These are phyloP conservation scores for Galleria mellonella DNA, from an alignment of 1,140 invertebrate genomes.

Conservation along the genomic window DNA sequence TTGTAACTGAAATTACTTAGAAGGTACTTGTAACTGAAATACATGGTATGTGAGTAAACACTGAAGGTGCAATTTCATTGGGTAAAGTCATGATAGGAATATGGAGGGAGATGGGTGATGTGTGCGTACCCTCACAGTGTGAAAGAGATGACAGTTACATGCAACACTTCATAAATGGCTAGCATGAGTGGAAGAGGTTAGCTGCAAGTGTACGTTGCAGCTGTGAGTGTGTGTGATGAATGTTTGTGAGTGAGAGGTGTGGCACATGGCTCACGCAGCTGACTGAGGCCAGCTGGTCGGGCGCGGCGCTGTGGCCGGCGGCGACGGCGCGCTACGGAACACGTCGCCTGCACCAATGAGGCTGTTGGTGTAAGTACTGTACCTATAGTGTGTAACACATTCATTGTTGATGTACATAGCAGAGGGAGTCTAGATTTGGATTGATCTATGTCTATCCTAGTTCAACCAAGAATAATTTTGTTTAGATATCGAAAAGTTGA, in stretches of 20 bases:
- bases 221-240: neutral
- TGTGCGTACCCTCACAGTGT: slow-evolving; percentile 26
- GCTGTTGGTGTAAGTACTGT: neutral
- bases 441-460: too few relatives aligned
- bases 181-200: neutral
- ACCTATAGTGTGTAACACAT: too few relatives aligned
- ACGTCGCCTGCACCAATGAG: neutral
- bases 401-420: too few relatives aligned
- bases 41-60: neutral
- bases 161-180: too few relatives aligned
- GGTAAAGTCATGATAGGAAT: slow-evolving; percentile 46
- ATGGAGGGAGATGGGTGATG: slow-evolving; percentile 41
- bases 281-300: slow-evolving; percentile 41
- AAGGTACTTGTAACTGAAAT: neutral
- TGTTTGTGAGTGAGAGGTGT: slow-evolving; percentile 25
- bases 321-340: slow-evolving; percentile 1
- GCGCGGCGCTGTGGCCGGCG: slow-evolving; percentile 14
- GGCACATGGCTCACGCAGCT: slow-evolving; percentile 45
- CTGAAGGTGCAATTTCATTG: slow-evolving; percentile 39
- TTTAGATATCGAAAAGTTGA: too few relatives aligned
- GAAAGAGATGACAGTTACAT: slow-evolving; percentile 6
- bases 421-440: too few relatives aligned
- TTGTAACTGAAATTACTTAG: slow-evolving; percentile 31
- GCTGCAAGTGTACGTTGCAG: neutral
- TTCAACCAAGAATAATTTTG: too few relatives aligned